Conservation (phyloP, 2,797 vertebrate species). For the Molossus molossus region DNA sequence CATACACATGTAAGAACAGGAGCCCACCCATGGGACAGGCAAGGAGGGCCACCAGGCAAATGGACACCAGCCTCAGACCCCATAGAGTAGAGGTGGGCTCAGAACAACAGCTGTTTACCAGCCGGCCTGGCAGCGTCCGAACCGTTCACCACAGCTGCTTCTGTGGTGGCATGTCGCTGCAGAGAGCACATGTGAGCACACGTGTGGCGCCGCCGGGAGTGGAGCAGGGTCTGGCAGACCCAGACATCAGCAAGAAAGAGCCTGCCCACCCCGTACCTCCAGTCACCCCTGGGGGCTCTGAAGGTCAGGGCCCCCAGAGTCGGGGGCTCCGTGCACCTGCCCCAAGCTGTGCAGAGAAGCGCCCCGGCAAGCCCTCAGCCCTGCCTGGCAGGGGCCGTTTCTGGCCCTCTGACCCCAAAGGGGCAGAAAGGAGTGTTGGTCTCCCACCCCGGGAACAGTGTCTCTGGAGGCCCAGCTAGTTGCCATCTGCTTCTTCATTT, state of each 20-base stretch:
- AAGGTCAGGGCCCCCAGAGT: not conserved
- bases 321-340: not conserved
- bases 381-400: not conserved
- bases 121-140: rapidly evolving
- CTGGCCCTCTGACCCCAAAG: not conserved
- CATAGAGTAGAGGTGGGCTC: not conserved
- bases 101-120: not conserved
- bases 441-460: rapidly evolving
- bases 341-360: not conserved
- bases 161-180: rapidly evolving
- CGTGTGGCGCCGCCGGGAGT: rapidly evolving
- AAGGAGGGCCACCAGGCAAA: not conserved
- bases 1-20: not conserved
- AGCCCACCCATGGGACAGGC: rapidly evolving
- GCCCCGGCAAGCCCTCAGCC: too few relatives aligned
- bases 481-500: not conserved
- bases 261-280: not conserved
- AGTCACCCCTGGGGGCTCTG: too few relatives aligned
- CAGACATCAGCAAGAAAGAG: not conserved
- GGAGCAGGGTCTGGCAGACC: not conserved
- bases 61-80: not conserved
- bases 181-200: rapidly evolving
- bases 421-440: not conserved
- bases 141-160: rapidly evolving
- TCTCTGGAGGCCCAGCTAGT: not conserved